Conservation (phyloP, 2,888 invertebrate genomes). For the Plusia festucae region DNA sequence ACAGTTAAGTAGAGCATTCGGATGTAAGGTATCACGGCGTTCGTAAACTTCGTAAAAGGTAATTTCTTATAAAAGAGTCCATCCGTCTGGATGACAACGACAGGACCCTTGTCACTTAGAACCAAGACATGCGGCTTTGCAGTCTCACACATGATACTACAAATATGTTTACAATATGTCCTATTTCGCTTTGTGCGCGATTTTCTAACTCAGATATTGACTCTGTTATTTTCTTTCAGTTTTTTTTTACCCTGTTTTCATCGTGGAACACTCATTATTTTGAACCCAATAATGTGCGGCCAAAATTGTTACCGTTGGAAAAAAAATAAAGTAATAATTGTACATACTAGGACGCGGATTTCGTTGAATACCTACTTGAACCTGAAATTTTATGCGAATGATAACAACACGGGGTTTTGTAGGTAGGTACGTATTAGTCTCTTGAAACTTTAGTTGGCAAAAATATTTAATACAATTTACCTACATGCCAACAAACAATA, state of each 20-base stretch:
- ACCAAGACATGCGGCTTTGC: constrained; percentile 37
- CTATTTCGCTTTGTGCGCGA: constrained; percentile 3
- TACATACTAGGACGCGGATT: no score
- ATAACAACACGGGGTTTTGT: no score
- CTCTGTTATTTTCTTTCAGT: neutral
- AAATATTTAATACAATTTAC: no score
- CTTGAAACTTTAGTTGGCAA: no score
- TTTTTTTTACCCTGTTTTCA: neutral
- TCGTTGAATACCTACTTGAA: no score
- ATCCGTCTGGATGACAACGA: constrained; percentile 61
- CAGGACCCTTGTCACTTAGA: constrained; percentile 64
- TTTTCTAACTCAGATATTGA: neutral
- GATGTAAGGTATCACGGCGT: constrained; percentile 37
- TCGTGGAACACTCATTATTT: neutral
- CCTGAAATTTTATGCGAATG: no score
- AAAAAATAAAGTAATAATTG: no score
- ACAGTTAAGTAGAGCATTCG: constrained; percentile 23
- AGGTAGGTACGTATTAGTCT: no score
- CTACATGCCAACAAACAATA: no score
- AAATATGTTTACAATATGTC: constrained; percentile 28
- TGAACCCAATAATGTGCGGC: no score
- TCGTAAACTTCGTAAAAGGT: constrained; percentile 36
- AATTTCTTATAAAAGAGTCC: constrained; percentile 57
- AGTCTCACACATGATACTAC: constrained; percentile 8
- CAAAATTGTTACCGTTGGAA: no score